Percentiles rank a stretch among this genome's conserved stretches.
phyloP scores from a whole-genome alignment of 2,888 invertebrate genomes.

The Philhelius pedissequus region DNA sequence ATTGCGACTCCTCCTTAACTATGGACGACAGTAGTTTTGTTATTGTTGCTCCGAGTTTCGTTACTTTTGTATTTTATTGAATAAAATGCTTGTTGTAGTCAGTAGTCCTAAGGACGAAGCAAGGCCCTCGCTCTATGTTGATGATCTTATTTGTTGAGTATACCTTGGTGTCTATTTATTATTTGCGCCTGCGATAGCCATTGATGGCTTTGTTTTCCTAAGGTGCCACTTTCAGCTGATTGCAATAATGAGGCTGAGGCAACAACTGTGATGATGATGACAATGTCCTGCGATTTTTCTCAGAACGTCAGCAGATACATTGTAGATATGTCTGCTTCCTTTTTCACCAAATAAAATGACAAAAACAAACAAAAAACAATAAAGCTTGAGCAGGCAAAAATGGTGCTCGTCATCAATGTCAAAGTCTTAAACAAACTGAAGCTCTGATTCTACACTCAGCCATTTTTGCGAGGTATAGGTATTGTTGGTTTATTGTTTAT shows the following conservation, averaged over 20 bases:
- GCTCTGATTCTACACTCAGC: slow-evolving; percentile 3
- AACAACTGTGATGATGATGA: slow-evolving; percentile 58
- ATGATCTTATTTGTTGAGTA: background rate
- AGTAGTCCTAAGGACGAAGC: background rate
- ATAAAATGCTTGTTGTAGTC: slow-evolving; percentile 16
- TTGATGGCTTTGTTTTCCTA: slow-evolving; percentile 63
- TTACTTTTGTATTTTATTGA: slow-evolving; percentile 18
- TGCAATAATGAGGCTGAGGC: slow-evolving; percentile 68
- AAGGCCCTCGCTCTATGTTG: background rate
- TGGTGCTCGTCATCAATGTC: slow-evolving; percentile 28
- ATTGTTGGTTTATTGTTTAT: slow-evolving; percentile 33
- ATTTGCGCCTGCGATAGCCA: slow-evolving; percentile 19
- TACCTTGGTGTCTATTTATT: too few relatives aligned
- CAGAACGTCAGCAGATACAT: slow-evolving; percentile 24
- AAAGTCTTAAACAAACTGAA: slow-evolving; percentile 52
- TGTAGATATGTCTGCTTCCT: background rate
- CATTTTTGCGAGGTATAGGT: background rate
- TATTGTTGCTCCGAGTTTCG: slow-evolving; percentile 41
- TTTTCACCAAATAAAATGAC: slow-evolving; percentile 9
- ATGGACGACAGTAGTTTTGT: slow-evolving; percentile 58
- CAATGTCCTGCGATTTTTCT: slow-evolving; percentile 51
- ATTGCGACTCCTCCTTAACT: slow-evolving; percentile 17
- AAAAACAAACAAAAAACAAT: slow-evolving; percentile 34
- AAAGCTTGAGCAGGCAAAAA: background rate
- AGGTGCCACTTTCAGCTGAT: slow-evolving; percentile 66